A percentile compares a stretch with the other conserved stretches of the same genome.
Conservation (phyloP, 1,140 invertebrate genomes). For the Charaxes varanes region DNA sequence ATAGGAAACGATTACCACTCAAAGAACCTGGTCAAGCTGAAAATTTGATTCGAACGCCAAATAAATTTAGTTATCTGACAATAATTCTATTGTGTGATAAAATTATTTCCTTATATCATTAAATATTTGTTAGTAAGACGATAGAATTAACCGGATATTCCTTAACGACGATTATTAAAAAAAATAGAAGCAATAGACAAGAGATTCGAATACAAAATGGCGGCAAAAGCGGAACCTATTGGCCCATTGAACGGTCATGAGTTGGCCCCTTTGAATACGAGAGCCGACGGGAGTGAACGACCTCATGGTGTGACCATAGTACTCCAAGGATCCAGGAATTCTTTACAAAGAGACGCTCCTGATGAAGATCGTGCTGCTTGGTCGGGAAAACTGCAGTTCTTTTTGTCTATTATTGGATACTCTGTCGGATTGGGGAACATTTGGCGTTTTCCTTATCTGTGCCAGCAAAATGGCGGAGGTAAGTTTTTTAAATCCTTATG, state of each 20-base stretch:
- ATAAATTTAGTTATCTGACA: conserved; percentile 26
- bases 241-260: conserved; percentile 81
- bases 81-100: conserved; percentile 28
- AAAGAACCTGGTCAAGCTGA: conserved; percentile 66
- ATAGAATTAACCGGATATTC: no score
- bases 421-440: conserved; percentile 94
- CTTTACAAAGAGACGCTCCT: conserved; percentile 55
- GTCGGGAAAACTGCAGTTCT: conserved; percentile 92
- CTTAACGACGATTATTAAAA: conserved; percentile 6
- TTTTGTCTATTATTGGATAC: conserved; percentile 92
- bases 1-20: conserved; percentile 63
- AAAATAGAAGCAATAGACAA: conserved; percentile 1
- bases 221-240: conserved; percentile 72
- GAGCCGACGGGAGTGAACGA: conserved; percentile 74
- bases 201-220: conserved; percentile 40
- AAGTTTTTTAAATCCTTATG: conserved; percentile 61
- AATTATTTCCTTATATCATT: conserved; percentile 1
- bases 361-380: conserved; percentile 82
- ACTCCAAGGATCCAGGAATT: conserved; percentile 67
- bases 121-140: no score
- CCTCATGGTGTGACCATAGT: conserved; percentile 80
- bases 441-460: conserved; percentile 96
- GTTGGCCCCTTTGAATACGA: conserved; percentile 83
- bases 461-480: conserved; percentile 96
- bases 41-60: conserved; percentile 36